Base-by-base conservation (phyloP, 2,888 invertebrate genomes). In the Slavum lentiscoides region DNA sequence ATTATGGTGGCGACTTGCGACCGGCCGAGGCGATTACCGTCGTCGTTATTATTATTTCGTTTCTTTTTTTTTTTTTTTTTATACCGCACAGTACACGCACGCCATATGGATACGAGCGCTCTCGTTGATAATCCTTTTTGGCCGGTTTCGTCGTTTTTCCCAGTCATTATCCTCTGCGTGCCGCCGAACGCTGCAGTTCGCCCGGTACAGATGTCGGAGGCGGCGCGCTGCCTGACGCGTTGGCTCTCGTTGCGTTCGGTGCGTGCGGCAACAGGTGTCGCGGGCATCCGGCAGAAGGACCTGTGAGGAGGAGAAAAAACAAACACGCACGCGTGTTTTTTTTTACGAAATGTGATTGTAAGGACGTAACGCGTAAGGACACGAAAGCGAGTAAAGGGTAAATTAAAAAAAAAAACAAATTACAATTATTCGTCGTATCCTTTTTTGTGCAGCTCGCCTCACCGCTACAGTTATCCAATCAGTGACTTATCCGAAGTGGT, bases 231-330 rank as follows among this genome's bases (percentile, higher is more conserved):
- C 74, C 23, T 6, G 13, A 39, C 15, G 11, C 19, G 39, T 59
- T 72, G 17, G 39, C 19, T 67, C 23, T 55, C 64, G 43, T 43
- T 7, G 30, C 30, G 53, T 55, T 58, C 39, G 23, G 19, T 17
- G 55, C 30, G 30, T 64, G 21, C 13, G 30, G 23, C 80, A 80
- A 80, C 80, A 80, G 80, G 80, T 80, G 80, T 80, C 80, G 55
- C 53, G 55, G 80, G 64, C 72, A 80, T 80, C 70, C 80, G 80
- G 80, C 64, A 39, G 53, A 66, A 67, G 19, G 58, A 43, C 58
- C 30, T 30, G 2, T 4, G 37, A 6, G n/a, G 53, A 37, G 17
- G 53, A 11, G 8, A 21, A 53, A 17, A 53, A 15, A 53, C 53
- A 53, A 13, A 59, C 68, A 17, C n/a, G 58, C 21, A 11, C 49